These are phyloP conservation scores for Lithophane socia DNA, from an alignment of 2,888 invertebrate species.

Conservation along the genomic window DNA sequence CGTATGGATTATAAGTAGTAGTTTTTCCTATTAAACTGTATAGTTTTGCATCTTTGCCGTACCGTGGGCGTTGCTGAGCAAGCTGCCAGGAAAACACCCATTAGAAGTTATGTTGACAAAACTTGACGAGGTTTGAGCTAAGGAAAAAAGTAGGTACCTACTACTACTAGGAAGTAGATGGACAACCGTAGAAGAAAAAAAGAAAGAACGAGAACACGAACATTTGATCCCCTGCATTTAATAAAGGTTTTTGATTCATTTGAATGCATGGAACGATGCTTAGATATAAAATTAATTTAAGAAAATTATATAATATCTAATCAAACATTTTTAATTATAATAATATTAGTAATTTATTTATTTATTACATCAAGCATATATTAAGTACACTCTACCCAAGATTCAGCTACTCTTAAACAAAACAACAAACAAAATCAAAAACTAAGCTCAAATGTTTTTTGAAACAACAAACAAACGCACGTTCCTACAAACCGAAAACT, in stretches of 20 bases:
- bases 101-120: too few species aligned
- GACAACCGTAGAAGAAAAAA: too few species aligned
- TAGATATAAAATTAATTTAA: neutral
- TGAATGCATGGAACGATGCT: too few species aligned
- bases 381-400: neutral
- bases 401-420: neutral
- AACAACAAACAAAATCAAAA: neutral
- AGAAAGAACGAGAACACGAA: neutral
- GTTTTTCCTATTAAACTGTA: too few species aligned
- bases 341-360: too few species aligned
- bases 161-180: neutral
- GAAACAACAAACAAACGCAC: slow-evolving; percentile 23
- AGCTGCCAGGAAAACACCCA: too few species aligned
- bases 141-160: neutral
- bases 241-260: neutral
- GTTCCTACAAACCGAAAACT: neutral
- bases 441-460: neutral
- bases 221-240: neutral
- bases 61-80: too few species aligned
- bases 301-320: too few species aligned
- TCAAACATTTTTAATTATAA: too few species aligned
- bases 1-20: too few species aligned
- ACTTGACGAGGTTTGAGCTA: neutral
- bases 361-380: neutral
- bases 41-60: too few species aligned